A percentile compares a stretch with the other conserved stretches of the same genome.
These are phyloP conservation scores for Pseudococcus jackbeardsleyi DNA, from an alignment of 2,888 invertebrate species.

Conservation along the genomic window DNA sequence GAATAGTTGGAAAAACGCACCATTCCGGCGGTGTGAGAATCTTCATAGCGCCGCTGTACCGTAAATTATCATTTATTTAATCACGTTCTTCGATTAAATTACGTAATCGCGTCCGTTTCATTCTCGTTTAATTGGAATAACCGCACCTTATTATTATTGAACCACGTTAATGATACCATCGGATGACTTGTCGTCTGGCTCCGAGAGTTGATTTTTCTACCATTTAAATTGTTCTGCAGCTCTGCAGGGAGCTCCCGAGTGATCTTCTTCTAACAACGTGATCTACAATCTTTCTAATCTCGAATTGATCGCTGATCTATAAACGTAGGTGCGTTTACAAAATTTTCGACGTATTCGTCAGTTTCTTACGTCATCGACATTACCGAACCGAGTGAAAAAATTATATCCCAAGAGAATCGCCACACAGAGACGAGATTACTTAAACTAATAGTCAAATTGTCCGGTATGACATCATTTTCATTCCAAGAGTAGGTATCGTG, in stretches of 20 bases:
- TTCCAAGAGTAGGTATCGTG: background rate
- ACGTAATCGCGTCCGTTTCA: slow-evolving; percentile 17
- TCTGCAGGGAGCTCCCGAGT: too few relatives aligned
- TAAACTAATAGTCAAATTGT: slow-evolving; percentile 14
- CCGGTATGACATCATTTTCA: background rate
- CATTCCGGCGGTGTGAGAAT: background rate
- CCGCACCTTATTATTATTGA: background rate
- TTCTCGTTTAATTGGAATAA: slow-evolving; percentile 32
- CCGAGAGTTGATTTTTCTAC: background rate
- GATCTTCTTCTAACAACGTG: too few relatives aligned
- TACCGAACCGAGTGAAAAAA: background rate
- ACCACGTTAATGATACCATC: background rate
- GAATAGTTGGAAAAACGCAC: background rate
- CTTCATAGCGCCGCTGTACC: background rate
- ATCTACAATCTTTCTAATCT: too few relatives aligned
- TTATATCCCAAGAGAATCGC: background rate
- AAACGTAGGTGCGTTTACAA: background rate
- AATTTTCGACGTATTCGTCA: too few relatives aligned
- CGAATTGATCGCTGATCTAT: too few relatives aligned
- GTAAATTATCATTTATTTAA: slow-evolving; percentile 10
- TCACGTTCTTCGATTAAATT: slow-evolving; percentile 23
- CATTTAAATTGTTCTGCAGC: background rate
- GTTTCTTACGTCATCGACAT: background rate
- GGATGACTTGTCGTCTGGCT: background rate
- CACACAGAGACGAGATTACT: background rate